These are phyloP conservation scores for Drosophila pseudotakahashii DNA, from an alignment of 2,888 invertebrate genomes.

Conservation along the genomic window DNA sequence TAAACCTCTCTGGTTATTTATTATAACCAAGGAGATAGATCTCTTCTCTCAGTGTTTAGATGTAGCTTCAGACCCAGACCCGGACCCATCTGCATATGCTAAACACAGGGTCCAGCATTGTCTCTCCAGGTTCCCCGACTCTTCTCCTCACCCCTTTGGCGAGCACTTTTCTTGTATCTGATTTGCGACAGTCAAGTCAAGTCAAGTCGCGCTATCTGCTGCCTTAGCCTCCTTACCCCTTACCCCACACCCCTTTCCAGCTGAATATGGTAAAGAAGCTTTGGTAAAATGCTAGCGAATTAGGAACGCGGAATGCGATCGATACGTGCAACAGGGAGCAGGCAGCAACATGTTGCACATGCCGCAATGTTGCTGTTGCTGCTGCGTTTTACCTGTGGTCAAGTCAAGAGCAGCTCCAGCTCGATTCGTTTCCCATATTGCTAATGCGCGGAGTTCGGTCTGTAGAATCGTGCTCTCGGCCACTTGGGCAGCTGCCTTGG, in stretches of 20 bases:
- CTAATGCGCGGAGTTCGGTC: slow-evolving; percentile 61
- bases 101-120: slow-evolving; percentile 57
- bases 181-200: slow-evolving; percentile 76
- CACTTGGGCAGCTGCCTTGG: slow-evolving; percentile 35
- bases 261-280: slow-evolving; percentile 75
- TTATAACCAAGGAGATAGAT: too few species aligned
- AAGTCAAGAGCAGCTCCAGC: slow-evolving; percentile 45
- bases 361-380: slow-evolving; percentile 67
- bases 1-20: too few species aligned
- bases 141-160: background rate
- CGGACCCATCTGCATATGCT: slow-evolving; percentile 72
- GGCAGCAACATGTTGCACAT: slow-evolving; percentile 75
- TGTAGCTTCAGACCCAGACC: slow-evolving; percentile 18
- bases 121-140: background rate
- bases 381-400: slow-evolving; percentile 54
- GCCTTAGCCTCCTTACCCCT: slow-evolving; percentile 11
- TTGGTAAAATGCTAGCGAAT: slow-evolving; percentile 75
- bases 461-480: slow-evolving; percentile 52
- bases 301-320: slow-evolving; percentile 81
- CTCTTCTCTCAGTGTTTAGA: slow-evolving; percentile 18
- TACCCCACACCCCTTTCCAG: slow-evolving; percentile 35
- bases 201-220: slow-evolving; percentile 41
- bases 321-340: slow-evolving; percentile 74
- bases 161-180: slow-evolving; percentile 63
- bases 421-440: slow-evolving; percentile 81